Evolutionary conservation across 2,888 invertebrate species (phyloP).

Genomic region (Metallyticus violacea): DNA sequence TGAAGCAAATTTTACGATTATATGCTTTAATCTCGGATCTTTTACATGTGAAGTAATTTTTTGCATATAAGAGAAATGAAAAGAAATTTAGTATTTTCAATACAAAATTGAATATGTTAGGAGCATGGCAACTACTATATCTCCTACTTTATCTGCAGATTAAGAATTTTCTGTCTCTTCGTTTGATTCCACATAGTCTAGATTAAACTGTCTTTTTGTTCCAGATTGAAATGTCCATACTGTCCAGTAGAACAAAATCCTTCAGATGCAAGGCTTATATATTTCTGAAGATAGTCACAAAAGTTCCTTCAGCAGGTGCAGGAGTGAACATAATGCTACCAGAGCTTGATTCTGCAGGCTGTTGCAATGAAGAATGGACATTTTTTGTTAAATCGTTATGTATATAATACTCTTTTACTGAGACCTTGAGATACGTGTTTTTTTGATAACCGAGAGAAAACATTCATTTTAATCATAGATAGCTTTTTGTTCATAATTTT

Average conservation of each 20-base stretch:
- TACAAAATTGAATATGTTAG: too few species aligned
- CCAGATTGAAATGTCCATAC: constrained; percentile 96
- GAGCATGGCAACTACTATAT: too few species aligned
- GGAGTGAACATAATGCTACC: neutral
- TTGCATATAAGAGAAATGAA: too few species aligned
- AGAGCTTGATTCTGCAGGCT: neutral
- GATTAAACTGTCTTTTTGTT: constrained; percentile 42
- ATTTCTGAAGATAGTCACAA: constrained; percentile 59
- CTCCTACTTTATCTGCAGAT: neutral
- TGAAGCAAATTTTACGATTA: too few species aligned
- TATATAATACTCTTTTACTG: neutral
- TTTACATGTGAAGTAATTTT: too few species aligned
- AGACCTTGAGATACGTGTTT: neutral
- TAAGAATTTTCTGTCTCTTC: too few species aligned
- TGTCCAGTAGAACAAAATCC: constrained; percentile 96
- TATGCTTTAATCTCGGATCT: too few species aligned
- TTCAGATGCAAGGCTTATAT: constrained; percentile 86
- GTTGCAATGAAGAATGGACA: neutral
- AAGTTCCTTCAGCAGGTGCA: neutral
- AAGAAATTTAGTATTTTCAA: too few species aligned
- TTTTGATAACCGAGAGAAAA: neutral
- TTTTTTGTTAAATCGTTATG: neutral
- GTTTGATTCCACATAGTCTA: neutral
- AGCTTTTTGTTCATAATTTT: neutral
- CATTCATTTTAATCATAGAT: neutral